A percentile compares a stretch with the other conserved stretches of the same genome.
These are phyloP conservation scores for Pocillopora damicornis DNA, from an alignment of 64 coral and sea anemone genomes.

Conservation along the genomic window DNA sequence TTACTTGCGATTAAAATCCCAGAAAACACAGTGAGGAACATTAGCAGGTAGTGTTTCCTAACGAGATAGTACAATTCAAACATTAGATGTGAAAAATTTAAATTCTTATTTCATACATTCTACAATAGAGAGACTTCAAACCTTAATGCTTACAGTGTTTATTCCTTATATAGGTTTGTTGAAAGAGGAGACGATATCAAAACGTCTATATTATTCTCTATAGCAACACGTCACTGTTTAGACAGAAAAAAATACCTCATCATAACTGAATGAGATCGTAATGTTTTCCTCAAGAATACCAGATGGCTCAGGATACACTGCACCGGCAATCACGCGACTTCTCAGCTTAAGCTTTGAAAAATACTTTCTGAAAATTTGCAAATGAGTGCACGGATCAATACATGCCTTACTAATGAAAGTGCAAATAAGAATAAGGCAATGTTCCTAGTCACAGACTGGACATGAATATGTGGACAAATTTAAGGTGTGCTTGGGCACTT, in stretches of 20 bases:
- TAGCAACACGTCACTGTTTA: too few relatives aligned
- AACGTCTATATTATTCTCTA: too few relatives aligned
- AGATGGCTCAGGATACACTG: slow-evolving; percentile 26
- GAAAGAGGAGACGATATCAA: too few relatives aligned
- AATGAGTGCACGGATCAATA: too few relatives aligned
- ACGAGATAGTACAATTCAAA: background rate
- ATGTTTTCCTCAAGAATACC: slow-evolving; percentile 41
- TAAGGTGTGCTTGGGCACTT: background rate
- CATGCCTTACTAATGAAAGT: too few relatives aligned
- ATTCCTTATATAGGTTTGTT: too few relatives aligned
- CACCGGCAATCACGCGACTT: slow-evolving; percentile 29
- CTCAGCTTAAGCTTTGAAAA: background rate
- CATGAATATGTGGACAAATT: too few relatives aligned
- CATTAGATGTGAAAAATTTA: background rate
- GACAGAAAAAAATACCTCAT: background rate
- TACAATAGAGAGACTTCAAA: too few relatives aligned
- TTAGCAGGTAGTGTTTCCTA: background rate
- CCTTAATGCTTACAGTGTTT: too few relatives aligned
- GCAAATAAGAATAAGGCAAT: too few relatives aligned
- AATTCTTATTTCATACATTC: background rate
- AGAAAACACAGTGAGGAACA: slow-evolving; percentile 11
- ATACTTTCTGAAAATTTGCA: background rate
- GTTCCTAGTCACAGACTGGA: too few relatives aligned
- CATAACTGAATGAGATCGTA: slow-evolving; percentile 16
- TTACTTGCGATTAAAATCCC: slow-evolving; percentile 19